phyloP scores from a whole-genome alignment of 2,113 vertebrate genomes.

The Microtus montanus region DNA sequence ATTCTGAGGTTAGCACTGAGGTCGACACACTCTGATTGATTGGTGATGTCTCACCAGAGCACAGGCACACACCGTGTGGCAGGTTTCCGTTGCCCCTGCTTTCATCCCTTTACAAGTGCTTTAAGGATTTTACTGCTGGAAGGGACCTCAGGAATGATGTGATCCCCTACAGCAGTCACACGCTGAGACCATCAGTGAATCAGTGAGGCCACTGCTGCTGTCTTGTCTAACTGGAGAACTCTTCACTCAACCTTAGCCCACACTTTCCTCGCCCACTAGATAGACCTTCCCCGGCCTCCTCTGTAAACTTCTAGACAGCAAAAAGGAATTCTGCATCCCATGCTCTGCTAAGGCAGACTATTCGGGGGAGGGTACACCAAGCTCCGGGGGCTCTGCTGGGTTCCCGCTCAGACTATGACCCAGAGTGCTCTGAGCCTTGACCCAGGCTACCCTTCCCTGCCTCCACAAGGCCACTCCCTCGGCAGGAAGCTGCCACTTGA shows the following conservation, averaged over 20 bases:
- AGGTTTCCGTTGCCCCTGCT: neutral
- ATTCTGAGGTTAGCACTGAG: neutral
- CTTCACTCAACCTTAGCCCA: fast-evolving
- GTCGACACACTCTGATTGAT: too few species aligned
- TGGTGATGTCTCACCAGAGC: neutral
- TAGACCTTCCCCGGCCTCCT: neutral
- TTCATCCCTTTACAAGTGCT: neutral
- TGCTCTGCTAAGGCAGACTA: neutral
- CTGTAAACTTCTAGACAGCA: neutral
- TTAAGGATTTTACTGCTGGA: neutral
- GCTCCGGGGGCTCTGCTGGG: neutral
- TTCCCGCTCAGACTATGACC: neutral
- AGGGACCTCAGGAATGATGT: neutral
- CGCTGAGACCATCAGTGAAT: neutral
- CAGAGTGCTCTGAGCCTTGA: neutral
- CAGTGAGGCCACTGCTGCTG: fast-evolving
- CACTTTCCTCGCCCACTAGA: neutral
- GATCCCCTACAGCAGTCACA: fast-evolving
- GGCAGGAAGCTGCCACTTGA: constrained; percentile 31
- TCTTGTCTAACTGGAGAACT: neutral
- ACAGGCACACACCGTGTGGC: fast-evolving
- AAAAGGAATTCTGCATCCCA: neutral
- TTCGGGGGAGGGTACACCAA: neutral
- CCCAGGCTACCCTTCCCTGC: neutral
- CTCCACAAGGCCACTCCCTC: neutral